Percentiles rank a stretch among this genome's conserved stretches.
These are phyloP conservation scores for Argopecten irradians DNA, from an alignment of 1,140 invertebrate species.

Conservation along the genomic window DNA sequence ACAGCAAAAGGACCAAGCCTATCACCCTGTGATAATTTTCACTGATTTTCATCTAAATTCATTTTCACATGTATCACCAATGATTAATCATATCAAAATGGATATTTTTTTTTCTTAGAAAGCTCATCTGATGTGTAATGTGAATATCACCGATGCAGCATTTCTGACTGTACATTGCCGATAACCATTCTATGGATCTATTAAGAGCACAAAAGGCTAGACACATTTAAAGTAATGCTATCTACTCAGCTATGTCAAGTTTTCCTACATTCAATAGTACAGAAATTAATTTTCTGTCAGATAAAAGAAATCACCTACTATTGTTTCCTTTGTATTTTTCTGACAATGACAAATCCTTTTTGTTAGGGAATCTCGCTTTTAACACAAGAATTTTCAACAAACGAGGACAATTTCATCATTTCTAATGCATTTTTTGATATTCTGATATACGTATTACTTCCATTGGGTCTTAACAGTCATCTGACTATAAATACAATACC, in stretches of 20 bases:
- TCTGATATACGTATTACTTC: background rate
- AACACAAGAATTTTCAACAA: background rate
- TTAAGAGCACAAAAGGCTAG: background rate
- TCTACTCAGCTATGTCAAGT: background rate
- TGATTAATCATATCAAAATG: background rate
- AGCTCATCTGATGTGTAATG: background rate
- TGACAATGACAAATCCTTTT: background rate
- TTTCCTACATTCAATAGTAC: background rate
- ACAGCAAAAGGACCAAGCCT: background rate
- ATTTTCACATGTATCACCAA: background rate
- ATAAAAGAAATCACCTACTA: background rate
- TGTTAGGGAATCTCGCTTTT: background rate
- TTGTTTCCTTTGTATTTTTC: background rate
- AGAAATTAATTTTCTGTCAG: background rate
- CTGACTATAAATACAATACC: no score
- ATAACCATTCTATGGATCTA: background rate
- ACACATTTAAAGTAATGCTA: background rate
- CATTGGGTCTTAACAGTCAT: no score
- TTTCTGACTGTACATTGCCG: background rate
- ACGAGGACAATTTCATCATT: background rate
- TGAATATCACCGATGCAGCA: background rate
- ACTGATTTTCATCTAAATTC: background rate
- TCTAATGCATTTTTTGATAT: background rate
- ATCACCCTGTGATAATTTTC: background rate
- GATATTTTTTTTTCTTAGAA: background rate